A percentile compares a stretch with the other conserved stretches of the same genome.
phyloP scores from a whole-genome alignment of 1,140 invertebrate species.

The Lucilia sericata region DNA sequence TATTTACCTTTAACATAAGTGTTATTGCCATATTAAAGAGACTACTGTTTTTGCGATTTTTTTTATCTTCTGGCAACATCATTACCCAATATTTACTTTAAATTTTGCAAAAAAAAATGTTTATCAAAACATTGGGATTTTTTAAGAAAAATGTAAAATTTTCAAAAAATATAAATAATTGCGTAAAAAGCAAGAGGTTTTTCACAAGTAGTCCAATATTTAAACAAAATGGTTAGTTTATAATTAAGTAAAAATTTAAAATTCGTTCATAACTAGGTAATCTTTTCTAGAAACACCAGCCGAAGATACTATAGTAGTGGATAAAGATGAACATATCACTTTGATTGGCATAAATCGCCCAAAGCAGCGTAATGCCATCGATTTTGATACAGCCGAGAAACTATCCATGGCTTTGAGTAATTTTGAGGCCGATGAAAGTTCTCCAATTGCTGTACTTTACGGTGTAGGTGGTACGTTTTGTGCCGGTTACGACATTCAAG shows the following conservation, averaged over 20 bases:
- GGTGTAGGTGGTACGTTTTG: constrained; percentile 92
- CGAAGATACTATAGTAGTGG: constrained; percentile 52
- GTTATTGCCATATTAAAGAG: neutral
- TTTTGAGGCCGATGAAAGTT: constrained; percentile 81
- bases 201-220: neutral
- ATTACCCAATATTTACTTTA: neutral
- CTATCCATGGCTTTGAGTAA: constrained; percentile 79
- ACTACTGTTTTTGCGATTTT: neutral
- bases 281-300: neutral
- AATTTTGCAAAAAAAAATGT: neutral
- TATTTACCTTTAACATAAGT: no score
- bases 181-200: neutral
- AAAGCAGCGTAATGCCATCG: constrained; percentile 83
- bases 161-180: neutral
- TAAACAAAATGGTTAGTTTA: neutral
- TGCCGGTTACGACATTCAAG: constrained; percentile 86
- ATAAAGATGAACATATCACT: constrained; percentile 73
- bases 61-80: neutral
- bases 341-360: constrained; percentile 90
- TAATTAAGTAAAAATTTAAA: neutral
- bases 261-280: neutral
- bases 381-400: constrained; percentile 75
- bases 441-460: constrained; percentile 82
- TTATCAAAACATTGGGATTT: neutral
- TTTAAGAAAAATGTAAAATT: neutral